Percentiles rank a stretch among this genome's conserved stretches.
These are phyloP conservation scores for Telenomus remus DNA, from an alignment of 1,140 invertebrate genomes.

Conservation along the genomic window DNA sequence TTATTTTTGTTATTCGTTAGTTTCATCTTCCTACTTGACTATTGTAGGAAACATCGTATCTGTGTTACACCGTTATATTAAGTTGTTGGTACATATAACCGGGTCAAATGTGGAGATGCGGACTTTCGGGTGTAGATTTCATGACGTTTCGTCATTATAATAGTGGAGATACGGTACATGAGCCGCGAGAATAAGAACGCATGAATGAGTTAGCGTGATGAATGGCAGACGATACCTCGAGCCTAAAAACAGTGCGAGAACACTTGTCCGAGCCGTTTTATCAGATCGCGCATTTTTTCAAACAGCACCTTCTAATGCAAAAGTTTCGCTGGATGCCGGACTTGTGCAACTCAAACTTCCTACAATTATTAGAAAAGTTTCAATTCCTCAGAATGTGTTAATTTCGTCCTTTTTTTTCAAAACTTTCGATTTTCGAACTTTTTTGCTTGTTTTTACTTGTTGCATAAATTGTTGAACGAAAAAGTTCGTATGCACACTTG, in stretches of 20 bases:
- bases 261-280: conserved; percentile 41
- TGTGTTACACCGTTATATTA: neutral
- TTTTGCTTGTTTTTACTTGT: too few species aligned
- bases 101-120: conserved; percentile 32
- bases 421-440: too few species aligned
- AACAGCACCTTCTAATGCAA: conserved; percentile 1
- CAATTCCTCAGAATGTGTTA: too few species aligned
- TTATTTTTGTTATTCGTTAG: too few species aligned
- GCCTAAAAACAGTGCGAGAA: conserved; percentile 43
- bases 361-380: too few species aligned
- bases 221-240: conserved; percentile 53
- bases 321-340: too few species aligned
- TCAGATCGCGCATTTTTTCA: conserved; percentile 39
- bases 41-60: neutral
- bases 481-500: too few species aligned
- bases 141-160: conserved; percentile 28
- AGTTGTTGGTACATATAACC: neutral
- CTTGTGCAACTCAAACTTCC: too few species aligned
- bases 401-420: too few species aligned
- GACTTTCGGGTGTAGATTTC: conserved; percentile 16
- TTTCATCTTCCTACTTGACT: too few species aligned
- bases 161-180: conserved; percentile 54
- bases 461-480: too few species aligned
- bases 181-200: conserved; percentile 53
- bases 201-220: conserved; percentile 52